Percentiles rank a stretch among this genome's conserved stretches.
Evolutionary conservation across 2,888 invertebrate genomes (phyloP).

Genomic region (Neoaliturus tenellus): DNA sequence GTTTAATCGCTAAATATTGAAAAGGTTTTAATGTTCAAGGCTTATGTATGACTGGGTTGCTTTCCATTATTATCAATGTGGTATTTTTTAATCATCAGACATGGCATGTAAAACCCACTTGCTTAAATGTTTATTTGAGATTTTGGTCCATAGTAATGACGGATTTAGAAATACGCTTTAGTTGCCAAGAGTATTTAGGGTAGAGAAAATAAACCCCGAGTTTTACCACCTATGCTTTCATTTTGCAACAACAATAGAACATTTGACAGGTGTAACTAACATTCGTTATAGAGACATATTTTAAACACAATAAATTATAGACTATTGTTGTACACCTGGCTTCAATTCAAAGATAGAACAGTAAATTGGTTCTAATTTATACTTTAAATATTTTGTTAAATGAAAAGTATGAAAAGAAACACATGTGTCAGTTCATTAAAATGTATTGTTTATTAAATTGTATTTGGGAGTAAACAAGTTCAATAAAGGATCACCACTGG

Average conservation of each 20-base stretch:
- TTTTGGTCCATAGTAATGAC: too few species aligned
- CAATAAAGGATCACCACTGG: too few species aligned
- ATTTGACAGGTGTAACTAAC: neutral
- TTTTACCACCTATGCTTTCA: neutral
- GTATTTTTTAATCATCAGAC: too few species aligned
- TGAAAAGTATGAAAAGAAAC: neutral
- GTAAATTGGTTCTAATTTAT: constrained; percentile 15
- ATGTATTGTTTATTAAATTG: neutral
- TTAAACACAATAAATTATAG: constrained; percentile 33
- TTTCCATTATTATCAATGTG: too few species aligned
- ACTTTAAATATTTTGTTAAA: constrained; percentile 10
- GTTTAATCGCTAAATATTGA: too few species aligned
- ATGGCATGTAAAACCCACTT: too few species aligned
- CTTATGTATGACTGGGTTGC: too few species aligned
- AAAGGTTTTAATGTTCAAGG: too few species aligned
- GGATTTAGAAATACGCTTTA: neutral
- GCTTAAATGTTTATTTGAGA: too few species aligned
- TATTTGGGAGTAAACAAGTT: too few species aligned
- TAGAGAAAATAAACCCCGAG: neutral
- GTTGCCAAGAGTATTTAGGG: neutral
- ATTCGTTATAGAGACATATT: constrained; percentile 7
- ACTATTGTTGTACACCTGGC: constrained; percentile 15
- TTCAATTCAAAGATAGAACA: neutral
- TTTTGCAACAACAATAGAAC: neutral
- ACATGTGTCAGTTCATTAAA: too few species aligned